These are phyloP conservation scores for Danaus plexippus DNA, from an alignment of 1,140 invertebrate species.

Conservation along the genomic window DNA sequence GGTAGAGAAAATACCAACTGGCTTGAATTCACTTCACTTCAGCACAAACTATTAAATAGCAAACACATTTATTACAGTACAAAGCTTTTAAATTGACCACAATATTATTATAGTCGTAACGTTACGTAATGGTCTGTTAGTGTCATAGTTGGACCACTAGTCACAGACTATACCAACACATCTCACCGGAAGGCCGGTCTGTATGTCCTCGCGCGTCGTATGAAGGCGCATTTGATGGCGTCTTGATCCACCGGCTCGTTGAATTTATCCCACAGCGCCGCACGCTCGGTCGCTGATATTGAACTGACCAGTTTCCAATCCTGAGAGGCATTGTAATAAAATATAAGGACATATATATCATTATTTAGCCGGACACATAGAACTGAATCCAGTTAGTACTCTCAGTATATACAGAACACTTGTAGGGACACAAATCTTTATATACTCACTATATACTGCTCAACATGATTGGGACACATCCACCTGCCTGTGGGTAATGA, in stretches of 20 bases:
- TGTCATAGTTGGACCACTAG: no score
- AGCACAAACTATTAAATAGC: no score
- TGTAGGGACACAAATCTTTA: background rate
- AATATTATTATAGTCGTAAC: no score
- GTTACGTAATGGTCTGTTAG: no score
- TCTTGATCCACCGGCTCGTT: conserved; percentile 86
- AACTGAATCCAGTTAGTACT: no score
- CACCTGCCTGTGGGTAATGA: conserved; percentile 88
- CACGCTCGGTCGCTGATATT: conserved; percentile 85
- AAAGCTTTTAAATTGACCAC: no score
- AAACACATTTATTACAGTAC: no score
- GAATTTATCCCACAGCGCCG: conserved; percentile 89
- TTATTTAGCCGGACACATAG: background rate
- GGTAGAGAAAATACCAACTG: no score
- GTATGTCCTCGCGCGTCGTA: conserved; percentile 80
- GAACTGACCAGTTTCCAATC: conserved; percentile 87
- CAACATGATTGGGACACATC: conserved; percentile 98
- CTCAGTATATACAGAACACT: no score
- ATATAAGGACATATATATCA: background rate
- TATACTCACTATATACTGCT: conserved; percentile 84
- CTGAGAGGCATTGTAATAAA: conserved; percentile 46
- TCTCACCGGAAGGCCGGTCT: conserved; percentile 81
- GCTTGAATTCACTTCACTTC: no score
- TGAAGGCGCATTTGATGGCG: conserved; percentile 87
- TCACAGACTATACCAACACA: background rate